Evolutionary conservation across 1,140 invertebrate genomes (phyloP).

Genomic region (Drosophila kikkawai): DNA sequence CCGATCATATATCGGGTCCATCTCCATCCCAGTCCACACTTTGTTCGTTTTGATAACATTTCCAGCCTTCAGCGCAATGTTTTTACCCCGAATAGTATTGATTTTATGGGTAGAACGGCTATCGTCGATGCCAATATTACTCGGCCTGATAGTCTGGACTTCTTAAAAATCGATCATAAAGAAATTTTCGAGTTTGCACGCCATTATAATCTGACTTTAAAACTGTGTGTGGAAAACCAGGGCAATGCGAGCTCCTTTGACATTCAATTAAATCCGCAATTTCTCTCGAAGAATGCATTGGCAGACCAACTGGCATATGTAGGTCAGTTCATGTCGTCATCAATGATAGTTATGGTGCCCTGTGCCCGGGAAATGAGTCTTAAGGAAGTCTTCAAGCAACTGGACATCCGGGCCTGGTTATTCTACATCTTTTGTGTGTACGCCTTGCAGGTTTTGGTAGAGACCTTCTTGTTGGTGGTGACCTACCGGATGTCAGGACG

Average conservation of each 20-base stretch:
- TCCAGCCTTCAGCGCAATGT: neutral
- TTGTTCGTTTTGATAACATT: neutral
- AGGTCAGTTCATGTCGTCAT: neutral
- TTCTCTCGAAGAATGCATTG: neutral
- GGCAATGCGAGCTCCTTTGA: neutral
- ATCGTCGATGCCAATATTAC: neutral
- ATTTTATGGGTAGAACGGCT: neutral
- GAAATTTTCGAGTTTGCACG: neutral
- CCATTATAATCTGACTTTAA: neutral
- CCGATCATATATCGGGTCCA: slow-evolving; percentile 5
- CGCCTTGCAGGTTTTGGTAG: neutral
- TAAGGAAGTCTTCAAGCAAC: neutral
- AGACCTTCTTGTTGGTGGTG: slow-evolving; percentile 14
- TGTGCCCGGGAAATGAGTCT: neutral
- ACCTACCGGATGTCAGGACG: neutral
- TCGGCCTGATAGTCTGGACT: no score
- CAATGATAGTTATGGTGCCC: neutral
- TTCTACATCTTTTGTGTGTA: slow-evolving; percentile 6
- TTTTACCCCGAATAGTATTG: neutral
- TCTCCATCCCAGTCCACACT: neutral
- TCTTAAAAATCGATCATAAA: neutral
- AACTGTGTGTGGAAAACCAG: neutral
- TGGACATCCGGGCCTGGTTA: neutral
- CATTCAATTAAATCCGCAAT: neutral
- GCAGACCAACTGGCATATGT: neutral